A percentile compares a stretch with the other conserved stretches of the same genome.
Evolutionary conservation across 2,113 vertebrate species (phyloP).

Genomic region (Balaeniceps rex): DNA sequence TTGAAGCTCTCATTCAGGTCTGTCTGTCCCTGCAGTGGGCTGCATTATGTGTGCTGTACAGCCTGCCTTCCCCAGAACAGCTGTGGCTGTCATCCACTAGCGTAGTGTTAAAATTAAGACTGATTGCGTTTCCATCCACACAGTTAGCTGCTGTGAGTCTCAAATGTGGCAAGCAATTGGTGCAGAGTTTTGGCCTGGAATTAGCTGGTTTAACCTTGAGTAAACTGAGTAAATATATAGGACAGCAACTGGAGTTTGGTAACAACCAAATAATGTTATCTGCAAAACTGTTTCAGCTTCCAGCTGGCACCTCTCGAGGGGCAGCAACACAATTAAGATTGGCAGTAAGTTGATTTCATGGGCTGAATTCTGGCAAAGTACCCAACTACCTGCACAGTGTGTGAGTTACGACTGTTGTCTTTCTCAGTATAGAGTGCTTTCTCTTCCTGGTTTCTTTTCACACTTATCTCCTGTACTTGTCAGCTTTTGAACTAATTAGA

Average conservation of each 20-base stretch:
- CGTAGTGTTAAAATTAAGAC: neutral
- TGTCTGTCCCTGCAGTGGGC: neutral
- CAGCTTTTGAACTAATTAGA: neutral
- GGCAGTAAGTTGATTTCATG: neutral
- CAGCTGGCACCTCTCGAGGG: neutral
- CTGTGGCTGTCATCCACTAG: neutral
- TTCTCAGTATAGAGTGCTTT: neutral
- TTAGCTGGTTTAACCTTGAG: constrained; percentile 14
- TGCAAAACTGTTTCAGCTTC: neutral
- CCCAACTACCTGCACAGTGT: neutral
- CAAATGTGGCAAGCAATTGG: neutral
- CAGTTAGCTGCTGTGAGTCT: neutral
- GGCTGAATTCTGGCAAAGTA: neutral
- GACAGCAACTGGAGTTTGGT: neutral
- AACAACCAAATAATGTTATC: neutral
- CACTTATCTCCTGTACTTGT: neutral
- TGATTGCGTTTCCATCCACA: neutral
- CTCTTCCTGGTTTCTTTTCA: neutral
- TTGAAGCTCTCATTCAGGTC: neutral
- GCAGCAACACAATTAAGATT: neutral
- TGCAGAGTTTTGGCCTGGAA: neutral
- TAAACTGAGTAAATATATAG: neutral
- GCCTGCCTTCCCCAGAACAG: neutral
- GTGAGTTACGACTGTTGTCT: neutral
- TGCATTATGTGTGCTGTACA: neutral